These are phyloP conservation scores for Nylanderia fulva DNA, from an alignment of 1,140 invertebrate genomes.

Conservation along the genomic window DNA sequence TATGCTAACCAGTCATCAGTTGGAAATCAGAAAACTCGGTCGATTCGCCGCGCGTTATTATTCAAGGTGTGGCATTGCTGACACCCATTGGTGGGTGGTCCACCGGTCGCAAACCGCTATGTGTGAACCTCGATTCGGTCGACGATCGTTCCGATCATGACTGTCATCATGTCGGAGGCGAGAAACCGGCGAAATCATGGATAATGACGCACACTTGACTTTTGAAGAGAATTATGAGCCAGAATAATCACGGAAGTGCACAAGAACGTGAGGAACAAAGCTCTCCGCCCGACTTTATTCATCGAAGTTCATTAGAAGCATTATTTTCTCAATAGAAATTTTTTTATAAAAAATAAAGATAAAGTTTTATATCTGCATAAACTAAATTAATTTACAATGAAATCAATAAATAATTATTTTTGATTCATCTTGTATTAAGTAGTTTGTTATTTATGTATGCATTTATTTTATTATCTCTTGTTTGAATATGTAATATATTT, in stretches of 20 bases:
- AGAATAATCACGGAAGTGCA: slow-evolving; percentile 33
- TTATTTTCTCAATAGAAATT: slow-evolving; percentile 11
- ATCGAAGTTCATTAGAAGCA: not conserved
- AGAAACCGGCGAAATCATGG: slow-evolving; percentile 33
- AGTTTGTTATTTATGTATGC: not conserved
- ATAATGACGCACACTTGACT: slow-evolving; percentile 25
- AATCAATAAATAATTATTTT: not conserved
- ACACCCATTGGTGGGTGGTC: slow-evolving; percentile 79
- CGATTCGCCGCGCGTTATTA: slow-evolving; percentile 80
- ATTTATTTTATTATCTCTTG: not conserved
- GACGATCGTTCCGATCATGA: slow-evolving; percentile 68
- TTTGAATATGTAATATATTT: slow-evolving; percentile 20
- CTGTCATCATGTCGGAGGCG: slow-evolving; percentile 15
- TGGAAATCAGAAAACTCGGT: slow-evolving; percentile 73
- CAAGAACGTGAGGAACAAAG: slow-evolving; percentile 16
- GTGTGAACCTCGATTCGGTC: slow-evolving; percentile 79
- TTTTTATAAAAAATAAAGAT: too few relatives aligned
- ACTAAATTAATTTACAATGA: not conserved
- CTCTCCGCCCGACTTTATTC: slow-evolving; percentile 21
- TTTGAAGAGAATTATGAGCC: slow-evolving; percentile 15
- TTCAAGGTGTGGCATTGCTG: slow-evolving; percentile 81
- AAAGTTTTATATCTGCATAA: not conserved
- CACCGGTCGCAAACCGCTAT: slow-evolving; percentile 72
- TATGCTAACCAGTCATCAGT: slow-evolving; percentile 75
- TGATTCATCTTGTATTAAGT: not conserved